Conservation (phyloP, 1,140 invertebrate species). For the Bombyx mori region DNA sequence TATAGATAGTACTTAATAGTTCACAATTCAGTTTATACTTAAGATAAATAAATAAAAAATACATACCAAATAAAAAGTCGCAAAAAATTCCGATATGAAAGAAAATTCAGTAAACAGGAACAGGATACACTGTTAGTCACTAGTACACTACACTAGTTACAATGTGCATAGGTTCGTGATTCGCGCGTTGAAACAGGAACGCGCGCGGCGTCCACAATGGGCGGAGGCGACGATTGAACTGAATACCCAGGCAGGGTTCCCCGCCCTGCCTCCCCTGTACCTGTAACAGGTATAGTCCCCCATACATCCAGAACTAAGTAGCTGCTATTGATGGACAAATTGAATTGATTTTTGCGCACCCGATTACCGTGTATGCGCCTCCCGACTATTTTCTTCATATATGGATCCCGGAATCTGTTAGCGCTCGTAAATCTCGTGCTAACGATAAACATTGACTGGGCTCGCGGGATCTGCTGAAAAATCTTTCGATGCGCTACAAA, state of each 20-base stretch:
- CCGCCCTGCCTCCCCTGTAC: conserved; percentile 40
- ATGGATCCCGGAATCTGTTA: conserved; percentile 11
- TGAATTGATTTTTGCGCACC: conserved; percentile 42
- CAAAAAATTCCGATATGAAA: background rate
- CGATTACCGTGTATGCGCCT: conserved; percentile 12
- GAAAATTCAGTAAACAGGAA: no score
- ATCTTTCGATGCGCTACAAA: conserved; percentile 9
- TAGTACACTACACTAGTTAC: conserved; percentile 26
- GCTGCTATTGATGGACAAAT: conserved; percentile 60
- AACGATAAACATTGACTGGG: conserved; percentile 14
- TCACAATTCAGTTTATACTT: no score
- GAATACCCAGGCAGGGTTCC: conserved; percentile 27
- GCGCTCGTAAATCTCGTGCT: conserved; percentile 16
- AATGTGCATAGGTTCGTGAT: conserved; percentile 15
- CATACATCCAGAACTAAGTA: conserved; percentile 51
- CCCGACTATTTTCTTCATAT: conserved; percentile 1
- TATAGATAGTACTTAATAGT: no score
- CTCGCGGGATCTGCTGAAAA: conserved; percentile 11
- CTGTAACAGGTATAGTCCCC: conserved; percentile 49
- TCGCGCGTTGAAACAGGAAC: conserved; percentile 10
- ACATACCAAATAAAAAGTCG: conserved; percentile 4
- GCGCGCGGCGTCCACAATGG: conserved; percentile 30
- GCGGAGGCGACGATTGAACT: conserved; percentile 39
- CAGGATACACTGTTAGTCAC: conserved; percentile 18
- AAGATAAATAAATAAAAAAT: background rate